Percentiles rank a stretch among this genome's conserved stretches.
phyloP scores from a whole-genome alignment of 2,888 invertebrate species.

The Vannuccia rotundouncinata region DNA sequence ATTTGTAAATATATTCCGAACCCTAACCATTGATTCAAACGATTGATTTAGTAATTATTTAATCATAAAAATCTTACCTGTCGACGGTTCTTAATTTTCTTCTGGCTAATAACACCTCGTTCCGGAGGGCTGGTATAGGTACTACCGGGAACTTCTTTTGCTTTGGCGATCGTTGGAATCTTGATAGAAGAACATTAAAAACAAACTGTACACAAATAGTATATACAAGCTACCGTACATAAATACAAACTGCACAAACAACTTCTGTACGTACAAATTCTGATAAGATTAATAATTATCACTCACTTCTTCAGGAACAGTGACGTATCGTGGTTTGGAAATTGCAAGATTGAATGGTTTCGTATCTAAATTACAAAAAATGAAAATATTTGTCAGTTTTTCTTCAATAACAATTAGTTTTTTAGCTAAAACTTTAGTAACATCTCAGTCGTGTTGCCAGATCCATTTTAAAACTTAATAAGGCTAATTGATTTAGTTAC shows the following conservation, averaged over 20 bases:
- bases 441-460: too few species aligned
- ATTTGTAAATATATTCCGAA: too few species aligned
- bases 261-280: neutral
- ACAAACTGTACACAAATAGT: neutral
- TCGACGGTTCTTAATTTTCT: conserved; percentile 45
- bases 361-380: conserved; percentile 43
- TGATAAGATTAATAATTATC: neutral
- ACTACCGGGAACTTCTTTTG: conserved; percentile 48
- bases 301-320: conserved; percentile 51
- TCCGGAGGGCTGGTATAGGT: conserved; percentile 48
- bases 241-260: neutral
- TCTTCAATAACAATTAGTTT: too few species aligned
- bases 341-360: conserved; percentile 53
- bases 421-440: too few species aligned
- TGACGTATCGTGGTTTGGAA: conserved; percentile 50
- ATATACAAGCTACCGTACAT: neutral
- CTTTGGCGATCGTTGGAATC: conserved; percentile 50
- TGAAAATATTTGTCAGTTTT: neutral
- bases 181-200: conserved; percentile 40
- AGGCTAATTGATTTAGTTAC: too few species aligned
- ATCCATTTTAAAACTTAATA: too few species aligned
- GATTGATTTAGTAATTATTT: too few species aligned
- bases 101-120: conserved; percentile 43
- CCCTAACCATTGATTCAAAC: too few species aligned
- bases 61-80: conserved; percentile 42